A percentile compares a stretch with the other conserved stretches of the same genome.
Conservation (phyloP, 2,888 invertebrate species). For the Hirtodrosophila trivittata region DNA sequence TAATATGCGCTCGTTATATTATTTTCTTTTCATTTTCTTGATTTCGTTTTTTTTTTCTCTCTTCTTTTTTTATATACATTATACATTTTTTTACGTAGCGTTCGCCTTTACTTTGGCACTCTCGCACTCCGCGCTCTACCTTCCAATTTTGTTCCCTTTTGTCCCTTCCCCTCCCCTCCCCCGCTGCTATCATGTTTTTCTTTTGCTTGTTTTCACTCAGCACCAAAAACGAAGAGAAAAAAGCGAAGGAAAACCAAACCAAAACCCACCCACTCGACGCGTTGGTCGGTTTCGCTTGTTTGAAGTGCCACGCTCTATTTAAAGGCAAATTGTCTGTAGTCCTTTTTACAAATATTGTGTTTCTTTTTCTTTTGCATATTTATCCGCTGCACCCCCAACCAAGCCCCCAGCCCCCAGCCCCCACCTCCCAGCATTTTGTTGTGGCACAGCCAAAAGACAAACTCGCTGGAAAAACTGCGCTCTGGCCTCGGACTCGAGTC, state of each 20-base stretch:
- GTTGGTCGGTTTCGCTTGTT: conserved; percentile 63
- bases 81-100: conserved; percentile 3
- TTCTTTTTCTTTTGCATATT: conserved; percentile 61
- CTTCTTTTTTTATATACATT: conserved; percentile 17
- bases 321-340: conserved; percentile 80
- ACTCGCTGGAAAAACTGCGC: conserved; percentile 48
- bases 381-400: conserved; percentile 51
- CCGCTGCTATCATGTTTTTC: conserved; percentile 59
- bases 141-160: conserved; percentile 37
- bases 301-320: conserved; percentile 80
- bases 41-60: conserved; percentile 44
- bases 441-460: conserved; percentile 64
- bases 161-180: conserved; percentile 14
- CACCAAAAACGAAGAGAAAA: background rate
- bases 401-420: background rate
- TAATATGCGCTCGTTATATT: conserved; percentile 80
- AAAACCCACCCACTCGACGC: conserved; percentile 7
- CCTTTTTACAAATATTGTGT: conserved; percentile 76
- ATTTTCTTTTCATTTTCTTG: conserved; percentile 79
- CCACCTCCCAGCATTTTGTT: conserved; percentile 13
- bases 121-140: background rate
- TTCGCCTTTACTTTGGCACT: conserved; percentile 23
- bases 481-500: conserved; percentile 39
- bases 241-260: background rate
- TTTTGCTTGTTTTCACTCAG: conserved; percentile 22